Percentiles rank a stretch among this genome's conserved stretches.
These are phyloP conservation scores for Anniella stebbinsi DNA, from an alignment of 2,797 vertebrate genomes.

Conservation along the genomic window DNA sequence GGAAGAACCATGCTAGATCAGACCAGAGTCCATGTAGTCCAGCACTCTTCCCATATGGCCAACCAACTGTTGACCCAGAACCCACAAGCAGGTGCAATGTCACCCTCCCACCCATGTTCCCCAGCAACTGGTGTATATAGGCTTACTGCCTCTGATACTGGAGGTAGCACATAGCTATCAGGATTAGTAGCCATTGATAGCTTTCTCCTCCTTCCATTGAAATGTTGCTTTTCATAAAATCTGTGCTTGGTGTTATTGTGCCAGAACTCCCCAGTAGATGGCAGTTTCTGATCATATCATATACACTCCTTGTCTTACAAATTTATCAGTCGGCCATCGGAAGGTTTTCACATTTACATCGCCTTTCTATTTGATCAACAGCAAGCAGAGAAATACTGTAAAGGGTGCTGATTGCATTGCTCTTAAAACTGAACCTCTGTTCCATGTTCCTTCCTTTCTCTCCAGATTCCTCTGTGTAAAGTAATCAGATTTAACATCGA, in stretches of 20 bases:
- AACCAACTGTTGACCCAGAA: no score
- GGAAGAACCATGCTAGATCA: no score
- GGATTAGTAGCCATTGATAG: no score
- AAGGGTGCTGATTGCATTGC: neutral
- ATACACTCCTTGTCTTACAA: neutral
- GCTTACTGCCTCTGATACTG: no score
- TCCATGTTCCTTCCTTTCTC: conserved; percentile 41
- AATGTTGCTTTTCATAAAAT: neutral
- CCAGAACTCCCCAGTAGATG: conserved; percentile 75
- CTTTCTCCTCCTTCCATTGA: neutral
- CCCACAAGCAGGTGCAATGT: no score
- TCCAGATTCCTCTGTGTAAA: conserved; percentile 96
- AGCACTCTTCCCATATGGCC: no score
- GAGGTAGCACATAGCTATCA: no score
- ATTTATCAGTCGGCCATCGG: conserved; percentile 1
- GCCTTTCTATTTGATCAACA: conserved; percentile 35
- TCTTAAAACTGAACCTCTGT: conserved; percentile 53
- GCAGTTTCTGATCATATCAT: conserved; percentile 70
- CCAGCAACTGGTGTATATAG: no score
- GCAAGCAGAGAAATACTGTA: neutral
- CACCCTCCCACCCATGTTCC: no score
- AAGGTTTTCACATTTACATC: conserved; percentile 27
- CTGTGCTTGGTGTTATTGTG: neutral
- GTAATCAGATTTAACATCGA: conserved; percentile 99
- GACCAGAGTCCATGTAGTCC: neutral